Evolutionary conservation across 2,888 invertebrate species (phyloP).

Genomic region (Ophion slaviceki): DNA sequence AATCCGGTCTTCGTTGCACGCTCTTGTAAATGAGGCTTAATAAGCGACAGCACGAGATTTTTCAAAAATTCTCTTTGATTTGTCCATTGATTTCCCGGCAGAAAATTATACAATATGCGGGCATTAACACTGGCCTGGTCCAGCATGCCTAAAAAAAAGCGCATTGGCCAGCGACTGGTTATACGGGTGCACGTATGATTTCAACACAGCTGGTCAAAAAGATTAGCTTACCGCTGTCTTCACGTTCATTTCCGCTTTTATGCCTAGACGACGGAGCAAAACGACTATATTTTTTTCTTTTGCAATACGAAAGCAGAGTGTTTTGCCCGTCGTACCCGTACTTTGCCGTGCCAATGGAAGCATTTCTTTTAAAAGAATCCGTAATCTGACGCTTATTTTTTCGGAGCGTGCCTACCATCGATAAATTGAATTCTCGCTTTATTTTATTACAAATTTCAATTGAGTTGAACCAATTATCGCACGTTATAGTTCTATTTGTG

Average conservation of each 20-base stretch:
- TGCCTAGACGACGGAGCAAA: conserved; percentile 42
- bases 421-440: no score
- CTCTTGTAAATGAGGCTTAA: conserved; percentile 41
- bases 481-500: no score
- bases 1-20: conserved; percentile 9
- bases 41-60: conserved; percentile 22
- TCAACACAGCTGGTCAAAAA: conserved; percentile 33
- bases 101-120: conserved; percentile 45
- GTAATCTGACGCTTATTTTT: no score
- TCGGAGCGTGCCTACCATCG: no score
- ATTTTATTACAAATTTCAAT: no score
- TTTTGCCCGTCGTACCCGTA: no score
- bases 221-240: not conserved
- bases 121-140: conserved; percentile 47
- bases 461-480: no score
- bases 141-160: conserved; percentile 41
- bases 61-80: conserved; percentile 18
- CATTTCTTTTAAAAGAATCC: no score
- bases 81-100: not conserved
- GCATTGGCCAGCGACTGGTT: conserved; percentile 43
- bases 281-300: conserved; percentile 36
- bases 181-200: conserved; percentile 26
- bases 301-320: no score
- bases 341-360: no score
- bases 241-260: conserved; percentile 7